A percentile compares a stretch with the other conserved stretches of the same genome.
phyloP scores from a whole-genome alignment of 2,113 vertebrate genomes.

The Oryzias melastigma region DNA sequence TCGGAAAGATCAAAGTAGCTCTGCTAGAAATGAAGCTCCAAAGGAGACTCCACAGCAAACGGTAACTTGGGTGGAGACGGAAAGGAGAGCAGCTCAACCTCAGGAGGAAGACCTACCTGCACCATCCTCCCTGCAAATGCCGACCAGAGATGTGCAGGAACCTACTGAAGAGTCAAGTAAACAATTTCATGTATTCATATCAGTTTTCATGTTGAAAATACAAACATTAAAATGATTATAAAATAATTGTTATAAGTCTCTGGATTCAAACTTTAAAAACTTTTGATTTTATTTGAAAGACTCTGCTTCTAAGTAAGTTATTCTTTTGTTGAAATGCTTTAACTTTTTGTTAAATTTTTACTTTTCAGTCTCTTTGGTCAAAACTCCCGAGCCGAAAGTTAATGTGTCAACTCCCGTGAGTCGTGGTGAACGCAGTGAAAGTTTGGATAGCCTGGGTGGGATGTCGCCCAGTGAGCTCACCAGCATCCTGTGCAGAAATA shows the following conservation, averaged over 20 bases:
- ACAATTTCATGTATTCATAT: too few relatives aligned
- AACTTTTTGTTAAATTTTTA: too few relatives aligned
- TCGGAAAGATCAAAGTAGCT: slow-evolving; percentile 63
- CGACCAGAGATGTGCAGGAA: slow-evolving; percentile 51
- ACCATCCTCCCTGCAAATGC: slow-evolving; percentile 28
- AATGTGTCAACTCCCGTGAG: slow-evolving; percentile 27
- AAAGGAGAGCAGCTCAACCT: slow-evolving; percentile 36
- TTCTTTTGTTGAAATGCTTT: too few relatives aligned
- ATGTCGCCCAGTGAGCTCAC: slow-evolving; percentile 73
- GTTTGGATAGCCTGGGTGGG: slow-evolving; percentile 73
- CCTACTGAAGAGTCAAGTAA: slow-evolving; percentile 70
- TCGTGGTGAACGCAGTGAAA: slow-evolving; percentile 68
- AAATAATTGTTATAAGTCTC: too few relatives aligned
- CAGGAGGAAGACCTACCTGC: slow-evolving; percentile 26
- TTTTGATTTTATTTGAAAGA: too few relatives aligned
- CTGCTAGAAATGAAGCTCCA: slow-evolving; percentile 62
- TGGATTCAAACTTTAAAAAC: too few relatives aligned
- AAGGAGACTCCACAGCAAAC: slow-evolving; percentile 52
- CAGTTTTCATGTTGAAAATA: too few relatives aligned
- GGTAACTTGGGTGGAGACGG: slow-evolving; percentile 45
- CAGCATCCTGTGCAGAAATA: slow-evolving; percentile 81
- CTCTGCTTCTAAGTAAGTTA: too few relatives aligned
- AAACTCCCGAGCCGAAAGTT: slow-evolving; percentile 18
- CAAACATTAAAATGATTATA: too few relatives aligned
- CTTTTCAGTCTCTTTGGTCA: background rate